These are phyloP conservation scores for Pterocles gutturalis DNA, from an alignment of 2,113 vertebrate genomes.

Conservation along the genomic window DNA sequence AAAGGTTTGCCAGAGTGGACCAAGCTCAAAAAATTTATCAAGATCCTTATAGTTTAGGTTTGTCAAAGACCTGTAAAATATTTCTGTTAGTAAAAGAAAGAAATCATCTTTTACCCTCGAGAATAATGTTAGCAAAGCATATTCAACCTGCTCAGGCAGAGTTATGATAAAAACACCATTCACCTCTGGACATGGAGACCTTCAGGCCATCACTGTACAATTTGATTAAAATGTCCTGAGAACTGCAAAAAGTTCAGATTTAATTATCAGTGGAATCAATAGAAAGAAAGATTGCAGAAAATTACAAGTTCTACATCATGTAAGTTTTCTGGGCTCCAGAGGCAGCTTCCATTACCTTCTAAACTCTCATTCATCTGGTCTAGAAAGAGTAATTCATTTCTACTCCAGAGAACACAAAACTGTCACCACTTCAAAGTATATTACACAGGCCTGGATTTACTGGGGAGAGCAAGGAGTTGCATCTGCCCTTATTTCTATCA, in stretches of 20 bases:
- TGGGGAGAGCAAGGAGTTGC: background rate
- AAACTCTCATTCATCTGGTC: background rate
- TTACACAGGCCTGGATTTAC: conserved; percentile 25
- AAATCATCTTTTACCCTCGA: background rate
- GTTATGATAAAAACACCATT: background rate
- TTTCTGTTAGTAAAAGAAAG: background rate
- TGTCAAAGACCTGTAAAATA: background rate
- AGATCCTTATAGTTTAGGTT: background rate
- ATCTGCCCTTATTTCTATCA: conserved; percentile 3
- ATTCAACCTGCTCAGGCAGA: background rate
- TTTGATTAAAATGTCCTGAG: background rate
- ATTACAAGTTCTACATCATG: background rate
- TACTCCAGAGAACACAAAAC: conserved; percentile 1
- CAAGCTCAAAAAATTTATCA: background rate
- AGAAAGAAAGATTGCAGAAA: conserved; percentile 39
- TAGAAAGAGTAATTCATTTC: conserved; percentile 10
- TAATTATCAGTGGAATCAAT: conserved; percentile 12
- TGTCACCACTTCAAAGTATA: background rate
- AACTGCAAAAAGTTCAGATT: conserved; percentile 20
- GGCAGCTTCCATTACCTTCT: background rate
- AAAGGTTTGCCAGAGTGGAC: background rate
- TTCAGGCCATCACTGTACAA: background rate
- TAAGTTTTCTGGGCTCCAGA: conserved; percentile 7
- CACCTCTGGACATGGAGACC: background rate
- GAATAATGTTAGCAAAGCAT: background rate